phyloP scores from a whole-genome alignment of 1,140 invertebrate species.

The Nasonia longicornis region DNA sequence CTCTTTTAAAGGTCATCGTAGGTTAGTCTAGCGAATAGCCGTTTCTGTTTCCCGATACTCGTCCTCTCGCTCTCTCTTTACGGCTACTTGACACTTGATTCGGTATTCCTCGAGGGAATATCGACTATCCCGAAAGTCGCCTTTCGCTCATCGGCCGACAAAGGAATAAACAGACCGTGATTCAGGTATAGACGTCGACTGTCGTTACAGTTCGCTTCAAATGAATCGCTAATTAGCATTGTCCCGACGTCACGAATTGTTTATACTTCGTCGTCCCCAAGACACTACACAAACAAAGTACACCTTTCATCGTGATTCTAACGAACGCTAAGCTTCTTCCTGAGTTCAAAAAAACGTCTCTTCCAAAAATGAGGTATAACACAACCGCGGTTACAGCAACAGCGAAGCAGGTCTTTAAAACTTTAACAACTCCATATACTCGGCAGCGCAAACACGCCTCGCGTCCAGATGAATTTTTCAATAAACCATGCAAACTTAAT shows the following conservation, averaged over 20 bases:
- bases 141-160: neutral
- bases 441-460: neutral
- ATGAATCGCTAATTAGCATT: conserved; percentile 10
- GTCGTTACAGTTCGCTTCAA: neutral
- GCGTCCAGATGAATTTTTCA: neutral
- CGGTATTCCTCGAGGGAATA: conserved; percentile 5
- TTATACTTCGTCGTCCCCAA: neutral
- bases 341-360: too few species aligned
- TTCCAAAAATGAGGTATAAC: neutral
- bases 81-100: conserved; percentile 8
- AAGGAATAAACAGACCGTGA: conserved; percentile 36
- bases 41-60: neutral
- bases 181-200: neutral
- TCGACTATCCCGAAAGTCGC: neutral
- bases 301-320: too few species aligned
- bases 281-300: neutral
- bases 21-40: neutral
- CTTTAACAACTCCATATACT: neutral
- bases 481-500: neutral
- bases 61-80: neutral
- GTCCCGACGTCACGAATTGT: neutral
- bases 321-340: too few species aligned
- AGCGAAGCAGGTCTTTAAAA: neutral
- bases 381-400: too few species aligned
- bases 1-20: neutral